These are phyloP conservation scores for Catharus bicknelli DNA, from an alignment of 2,113 vertebrate genomes.

Conservation along the genomic window DNA sequence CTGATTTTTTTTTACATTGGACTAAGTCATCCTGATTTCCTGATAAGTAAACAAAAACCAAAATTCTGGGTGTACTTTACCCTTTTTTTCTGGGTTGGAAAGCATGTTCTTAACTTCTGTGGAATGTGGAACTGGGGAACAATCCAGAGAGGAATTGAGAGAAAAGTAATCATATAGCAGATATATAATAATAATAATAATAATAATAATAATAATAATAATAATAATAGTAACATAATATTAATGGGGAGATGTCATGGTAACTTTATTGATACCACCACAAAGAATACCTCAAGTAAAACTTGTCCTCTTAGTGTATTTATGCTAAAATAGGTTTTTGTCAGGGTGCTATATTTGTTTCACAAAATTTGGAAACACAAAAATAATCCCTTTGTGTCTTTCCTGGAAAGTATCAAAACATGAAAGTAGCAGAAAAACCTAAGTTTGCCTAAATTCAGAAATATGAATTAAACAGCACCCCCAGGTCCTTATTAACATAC, in stretches of 20 bases:
- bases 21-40: background rate
- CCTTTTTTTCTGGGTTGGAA: background rate
- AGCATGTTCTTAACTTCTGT: background rate
- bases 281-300: background rate
- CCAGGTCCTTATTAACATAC: background rate
- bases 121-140: background rate
- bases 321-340: background rate
- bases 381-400: background rate
- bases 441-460: background rate
- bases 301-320: background rate
- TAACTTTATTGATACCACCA: background rate
- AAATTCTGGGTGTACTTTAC: background rate
- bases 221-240: background rate
- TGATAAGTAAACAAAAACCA: background rate
- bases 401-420: background rate
- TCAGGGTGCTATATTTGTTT: background rate
- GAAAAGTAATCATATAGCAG: background rate
- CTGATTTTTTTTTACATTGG: background rate
- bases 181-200: too few relatives aligned
- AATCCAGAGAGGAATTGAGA: background rate
- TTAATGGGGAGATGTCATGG: background rate
- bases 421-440: fast-evolving
- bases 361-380: background rate
- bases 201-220: background rate
- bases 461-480: background rate